Percentiles rank a stretch among this genome's conserved stretches.
These are phyloP conservation scores for Apodemus speciosus DNA, from an alignment of 2,113 vertebrate genomes.

Conservation along the genomic window DNA sequence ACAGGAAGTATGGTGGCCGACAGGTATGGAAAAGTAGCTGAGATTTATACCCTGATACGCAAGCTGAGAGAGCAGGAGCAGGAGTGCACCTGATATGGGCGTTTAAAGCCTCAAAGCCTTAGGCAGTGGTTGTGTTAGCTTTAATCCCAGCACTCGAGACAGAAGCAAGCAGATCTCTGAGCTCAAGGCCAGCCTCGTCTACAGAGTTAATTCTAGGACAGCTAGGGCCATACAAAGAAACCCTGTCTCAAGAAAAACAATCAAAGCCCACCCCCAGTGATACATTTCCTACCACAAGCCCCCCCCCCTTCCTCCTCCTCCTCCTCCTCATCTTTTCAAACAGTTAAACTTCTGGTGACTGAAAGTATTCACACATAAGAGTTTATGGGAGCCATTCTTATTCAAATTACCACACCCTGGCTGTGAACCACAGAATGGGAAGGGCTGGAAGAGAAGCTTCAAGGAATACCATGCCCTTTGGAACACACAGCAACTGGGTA, in stretches of 20 bases:
- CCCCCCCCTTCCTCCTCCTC: not conserved
- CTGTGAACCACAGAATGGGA: not conserved
- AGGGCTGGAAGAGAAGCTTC: not conserved
- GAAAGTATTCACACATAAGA: not conserved
- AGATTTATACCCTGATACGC: not conserved
- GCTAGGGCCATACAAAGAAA: not conserved
- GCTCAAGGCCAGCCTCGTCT: not conserved
- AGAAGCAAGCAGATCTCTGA: not conserved
- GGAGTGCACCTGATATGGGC: not conserved
- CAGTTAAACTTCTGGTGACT: not conserved
- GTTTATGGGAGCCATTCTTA: not conserved
- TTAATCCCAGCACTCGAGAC: not conserved
- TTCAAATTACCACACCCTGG: not conserved
- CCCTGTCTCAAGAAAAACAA: not conserved
- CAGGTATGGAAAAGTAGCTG: not conserved
- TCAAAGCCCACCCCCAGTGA: not conserved
- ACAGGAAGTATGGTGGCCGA: not conserved
- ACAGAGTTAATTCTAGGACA: not conserved
- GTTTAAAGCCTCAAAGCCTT: not conserved
- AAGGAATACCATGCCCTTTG: not conserved
- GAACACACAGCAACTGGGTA: not conserved
- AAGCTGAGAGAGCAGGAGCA: not conserved
- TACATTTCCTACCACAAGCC: not conserved
- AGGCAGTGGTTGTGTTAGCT: not conserved
- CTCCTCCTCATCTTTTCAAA: not conserved